Conservation (phyloP, 2,888 invertebrate genomes). For the Caenorhabditis sp. region DNA sequence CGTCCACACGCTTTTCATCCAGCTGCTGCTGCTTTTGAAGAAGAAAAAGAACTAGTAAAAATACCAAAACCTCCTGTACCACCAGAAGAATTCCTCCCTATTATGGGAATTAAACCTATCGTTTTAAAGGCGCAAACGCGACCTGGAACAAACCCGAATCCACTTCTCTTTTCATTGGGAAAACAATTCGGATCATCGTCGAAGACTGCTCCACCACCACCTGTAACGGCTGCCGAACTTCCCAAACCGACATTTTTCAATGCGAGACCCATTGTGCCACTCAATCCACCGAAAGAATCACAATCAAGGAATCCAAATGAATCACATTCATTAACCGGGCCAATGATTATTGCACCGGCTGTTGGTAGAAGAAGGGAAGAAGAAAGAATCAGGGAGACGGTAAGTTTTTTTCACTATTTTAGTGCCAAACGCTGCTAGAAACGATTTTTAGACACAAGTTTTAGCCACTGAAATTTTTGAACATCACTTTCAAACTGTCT, state of each 20-base stretch:
- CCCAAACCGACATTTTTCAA: slow-evolving; percentile 26
- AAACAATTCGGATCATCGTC: slow-evolving; percentile 19
- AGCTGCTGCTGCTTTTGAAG: slow-evolving; percentile 4
- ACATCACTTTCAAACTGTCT: no score
- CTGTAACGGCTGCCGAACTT: slow-evolving; percentile 22
- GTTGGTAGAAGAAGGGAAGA: background rate
- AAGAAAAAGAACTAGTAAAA: background rate
- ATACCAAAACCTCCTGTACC: slow-evolving; percentile 1
- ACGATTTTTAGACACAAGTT: no score
- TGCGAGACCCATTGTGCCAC: background rate
- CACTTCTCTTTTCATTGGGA: background rate
- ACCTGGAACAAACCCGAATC: background rate
- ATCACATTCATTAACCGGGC: background rate
- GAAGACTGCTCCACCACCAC: slow-evolving; percentile 19
- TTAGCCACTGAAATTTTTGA: no score
- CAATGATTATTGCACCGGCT: background rate
- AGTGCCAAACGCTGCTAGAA: no score
- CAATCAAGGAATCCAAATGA: no score
- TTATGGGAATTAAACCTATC: slow-evolving; percentile 24
- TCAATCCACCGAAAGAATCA: background rate
- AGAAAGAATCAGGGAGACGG: background rate
- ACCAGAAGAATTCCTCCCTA: slow-evolving; percentile 6
- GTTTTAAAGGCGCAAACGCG: background rate
- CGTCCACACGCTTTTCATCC: slow-evolving; percentile 5
- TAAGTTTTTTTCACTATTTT: background rate